Evolutionary conservation across 2,113 vertebrate genomes (phyloP).

Genomic region (Macheiramphus alcinus): DNA sequence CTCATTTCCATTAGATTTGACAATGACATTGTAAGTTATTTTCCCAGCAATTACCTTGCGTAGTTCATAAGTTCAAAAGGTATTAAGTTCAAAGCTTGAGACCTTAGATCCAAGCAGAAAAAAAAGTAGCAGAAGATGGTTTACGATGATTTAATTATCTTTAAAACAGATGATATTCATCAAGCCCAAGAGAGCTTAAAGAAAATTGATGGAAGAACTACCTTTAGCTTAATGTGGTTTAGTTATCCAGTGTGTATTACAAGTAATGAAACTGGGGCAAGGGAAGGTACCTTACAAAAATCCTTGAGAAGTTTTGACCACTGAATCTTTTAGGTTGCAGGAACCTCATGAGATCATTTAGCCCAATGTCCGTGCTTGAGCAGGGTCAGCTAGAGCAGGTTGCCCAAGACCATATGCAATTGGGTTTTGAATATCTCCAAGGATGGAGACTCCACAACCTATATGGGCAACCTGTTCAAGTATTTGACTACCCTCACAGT

Average conservation of each 20-base stretch:
- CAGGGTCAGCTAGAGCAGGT: background rate
- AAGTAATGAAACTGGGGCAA: background rate
- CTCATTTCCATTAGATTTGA: background rate
- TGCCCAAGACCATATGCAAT: background rate
- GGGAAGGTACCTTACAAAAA: background rate
- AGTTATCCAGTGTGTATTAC: background rate
- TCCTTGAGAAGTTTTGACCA: background rate
- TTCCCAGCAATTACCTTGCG: background rate
- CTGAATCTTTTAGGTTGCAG: background rate
- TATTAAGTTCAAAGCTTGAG: constrained; percentile 27
- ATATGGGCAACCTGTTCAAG: background rate
- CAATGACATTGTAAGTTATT: background rate
- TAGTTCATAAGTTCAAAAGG: constrained; percentile 36
- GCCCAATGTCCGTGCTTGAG: background rate
- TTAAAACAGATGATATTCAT: background rate
- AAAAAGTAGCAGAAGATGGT: background rate
- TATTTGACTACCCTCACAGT: background rate
- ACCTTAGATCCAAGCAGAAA: background rate
- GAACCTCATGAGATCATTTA: background rate
- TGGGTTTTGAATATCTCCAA: background rate
- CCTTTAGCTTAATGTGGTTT: background rate
- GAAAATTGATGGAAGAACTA: background rate
- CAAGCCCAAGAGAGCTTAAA: background rate
- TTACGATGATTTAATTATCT: constrained; percentile 14
- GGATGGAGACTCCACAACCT: background rate